A percentile compares a stretch with the other conserved stretches of the same genome.
These are phyloP conservation scores for Rhinoderma darwinii DNA, from an alignment of 2,113 vertebrate genomes.

Conservation along the genomic window DNA sequence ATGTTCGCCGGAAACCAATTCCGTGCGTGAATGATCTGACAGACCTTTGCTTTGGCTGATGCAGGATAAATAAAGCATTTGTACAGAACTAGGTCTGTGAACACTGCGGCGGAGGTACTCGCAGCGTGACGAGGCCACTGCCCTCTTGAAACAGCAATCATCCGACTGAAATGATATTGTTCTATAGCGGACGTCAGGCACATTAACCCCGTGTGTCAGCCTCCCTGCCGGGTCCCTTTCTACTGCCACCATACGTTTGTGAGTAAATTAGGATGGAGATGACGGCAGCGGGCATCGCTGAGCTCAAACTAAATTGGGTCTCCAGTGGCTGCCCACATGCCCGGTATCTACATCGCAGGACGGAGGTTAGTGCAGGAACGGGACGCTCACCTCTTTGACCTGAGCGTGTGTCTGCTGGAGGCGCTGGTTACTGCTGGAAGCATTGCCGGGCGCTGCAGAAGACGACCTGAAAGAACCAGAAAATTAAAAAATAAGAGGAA, in stretches of 20 bases:
- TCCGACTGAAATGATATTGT: not conserved
- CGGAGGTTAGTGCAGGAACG: too few species aligned
- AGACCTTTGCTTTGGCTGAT: conserved; percentile 7
- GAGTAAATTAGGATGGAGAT: not conserved
- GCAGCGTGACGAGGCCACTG: not conserved
- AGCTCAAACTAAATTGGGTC: not conserved
- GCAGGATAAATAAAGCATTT: conserved; percentile 16
- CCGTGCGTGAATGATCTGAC: conserved; percentile 26
- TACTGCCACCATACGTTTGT: not conserved
- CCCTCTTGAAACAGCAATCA: not conserved
- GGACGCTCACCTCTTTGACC: conserved; percentile 75
- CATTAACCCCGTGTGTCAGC: not conserved
- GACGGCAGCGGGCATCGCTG: not conserved
- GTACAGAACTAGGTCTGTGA: conserved; percentile 40
- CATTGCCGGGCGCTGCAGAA: conserved; percentile 62
- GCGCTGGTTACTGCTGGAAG: conserved; percentile 69
- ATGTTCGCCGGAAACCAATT: conserved; percentile 1
- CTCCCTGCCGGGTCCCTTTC: not conserved
- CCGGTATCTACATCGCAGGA: not conserved
- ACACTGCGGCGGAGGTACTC: not conserved
- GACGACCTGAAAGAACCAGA: conserved; percentile 70
- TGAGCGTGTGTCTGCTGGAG: conserved; percentile 81
- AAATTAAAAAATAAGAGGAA: too few species aligned
- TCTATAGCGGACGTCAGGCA: not conserved
- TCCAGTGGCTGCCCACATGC: not conserved